A percentile compares a stretch with the other conserved stretches of the same genome.
These are phyloP conservation scores for Pontoporia blainvillei DNA, from an alignment of 2,113 vertebrate species.

Conservation along the genomic window DNA sequence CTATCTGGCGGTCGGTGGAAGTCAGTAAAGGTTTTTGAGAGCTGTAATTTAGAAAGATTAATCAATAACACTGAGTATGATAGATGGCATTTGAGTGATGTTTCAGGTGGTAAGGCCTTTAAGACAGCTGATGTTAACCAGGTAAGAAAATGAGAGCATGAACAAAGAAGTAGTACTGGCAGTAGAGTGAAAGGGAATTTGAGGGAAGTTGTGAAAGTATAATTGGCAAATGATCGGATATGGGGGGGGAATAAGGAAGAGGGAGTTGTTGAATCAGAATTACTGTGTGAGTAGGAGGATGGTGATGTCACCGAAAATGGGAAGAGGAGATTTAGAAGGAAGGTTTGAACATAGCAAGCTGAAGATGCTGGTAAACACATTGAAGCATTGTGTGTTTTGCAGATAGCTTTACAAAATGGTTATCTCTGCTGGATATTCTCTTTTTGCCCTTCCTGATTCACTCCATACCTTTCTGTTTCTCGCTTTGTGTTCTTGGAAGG, in stretches of 20 bases:
- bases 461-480: not conserved
- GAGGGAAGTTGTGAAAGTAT: not conserved
- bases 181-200: constrained; percentile 14
- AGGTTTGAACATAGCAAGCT: not conserved
- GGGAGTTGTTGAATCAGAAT: not conserved
- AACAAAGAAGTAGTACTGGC: not conserved
- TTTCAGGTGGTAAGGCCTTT: not conserved
- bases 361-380: not conserved
- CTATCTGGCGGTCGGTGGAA: not conserved
- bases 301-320: not conserved
- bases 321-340: not conserved
- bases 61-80: not conserved
- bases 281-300: not conserved
- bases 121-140: not conserved
- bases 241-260: not conserved
- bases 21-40: not conserved
- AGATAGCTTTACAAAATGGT: not conserved
- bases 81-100: not conserved
- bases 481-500: not conserved
- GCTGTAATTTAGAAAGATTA: not conserved
- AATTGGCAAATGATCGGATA: not conserved
- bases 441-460: not conserved
- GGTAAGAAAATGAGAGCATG: not conserved
- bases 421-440: not conserved
- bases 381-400: not conserved